Conservation (phyloP, 2,113 vertebrate species). For the Pangasianodon hypophthalmus region DNA sequence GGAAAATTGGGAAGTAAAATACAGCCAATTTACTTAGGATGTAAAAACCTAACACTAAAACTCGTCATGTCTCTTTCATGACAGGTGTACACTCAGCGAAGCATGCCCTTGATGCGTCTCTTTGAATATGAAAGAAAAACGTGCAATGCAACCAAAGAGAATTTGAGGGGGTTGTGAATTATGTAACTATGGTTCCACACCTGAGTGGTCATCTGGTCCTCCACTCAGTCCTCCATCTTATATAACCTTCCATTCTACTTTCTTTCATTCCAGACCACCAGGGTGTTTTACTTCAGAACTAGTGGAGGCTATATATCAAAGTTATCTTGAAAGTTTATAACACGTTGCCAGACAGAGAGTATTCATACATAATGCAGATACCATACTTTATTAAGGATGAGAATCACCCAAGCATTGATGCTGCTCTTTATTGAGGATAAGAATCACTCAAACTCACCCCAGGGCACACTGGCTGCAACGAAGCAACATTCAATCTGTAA, state of each 20-base stretch:
- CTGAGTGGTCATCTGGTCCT: background rate
- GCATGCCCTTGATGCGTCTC: background rate
- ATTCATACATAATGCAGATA: background rate
- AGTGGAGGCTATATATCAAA: background rate
- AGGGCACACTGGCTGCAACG: background rate
- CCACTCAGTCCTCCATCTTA: background rate
- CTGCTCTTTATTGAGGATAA: background rate
- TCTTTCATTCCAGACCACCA: background rate
- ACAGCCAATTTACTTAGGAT: background rate
- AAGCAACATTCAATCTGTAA: slow-evolving; percentile 10
- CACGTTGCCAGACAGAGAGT: background rate
- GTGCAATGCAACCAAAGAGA: background rate
- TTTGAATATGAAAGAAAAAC: background rate
- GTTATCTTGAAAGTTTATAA: background rate
- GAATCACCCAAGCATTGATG: background rate
- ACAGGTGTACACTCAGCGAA: background rate
- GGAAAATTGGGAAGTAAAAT: background rate
- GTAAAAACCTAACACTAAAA: background rate
- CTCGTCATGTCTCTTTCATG: no score
- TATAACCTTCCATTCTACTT: background rate
- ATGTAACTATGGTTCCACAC: background rate
- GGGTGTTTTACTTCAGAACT: background rate
- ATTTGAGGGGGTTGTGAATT: background rate
- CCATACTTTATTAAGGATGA: background rate
- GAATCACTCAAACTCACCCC: background rate